Percentiles rank a stretch among this genome's conserved stretches.
Conservation (phyloP, 2,888 invertebrate species). For the Ophraella communa region DNA sequence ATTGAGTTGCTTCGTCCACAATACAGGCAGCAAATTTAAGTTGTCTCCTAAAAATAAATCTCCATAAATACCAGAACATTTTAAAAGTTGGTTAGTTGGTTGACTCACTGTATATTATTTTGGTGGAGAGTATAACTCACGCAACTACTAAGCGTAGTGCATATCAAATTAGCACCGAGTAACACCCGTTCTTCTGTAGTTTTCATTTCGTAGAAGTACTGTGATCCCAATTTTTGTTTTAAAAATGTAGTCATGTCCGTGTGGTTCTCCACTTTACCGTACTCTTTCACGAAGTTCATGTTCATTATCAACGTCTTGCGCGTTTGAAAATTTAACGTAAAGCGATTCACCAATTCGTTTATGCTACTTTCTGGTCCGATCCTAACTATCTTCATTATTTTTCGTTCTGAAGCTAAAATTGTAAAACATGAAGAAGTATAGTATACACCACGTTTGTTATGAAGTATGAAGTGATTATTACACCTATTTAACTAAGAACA, state of each 20-base stretch:
- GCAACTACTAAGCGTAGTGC: constrained; percentile 45
- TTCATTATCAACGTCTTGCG: constrained; percentile 43
- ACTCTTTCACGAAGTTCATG: constrained; percentile 12
- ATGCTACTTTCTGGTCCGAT: constrained; percentile 61
- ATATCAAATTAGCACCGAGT: constrained; percentile 41
- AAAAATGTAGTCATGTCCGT: constrained; percentile 30
- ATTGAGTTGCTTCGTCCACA: constrained; percentile 88
- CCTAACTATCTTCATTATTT: constrained; percentile 55
- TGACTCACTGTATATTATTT: constrained; percentile 35
- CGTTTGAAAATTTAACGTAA: constrained; percentile 59
- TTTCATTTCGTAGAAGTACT: constrained; percentile 37
- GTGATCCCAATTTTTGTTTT: constrained; percentile 31
- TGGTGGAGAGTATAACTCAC: constrained; percentile 35
- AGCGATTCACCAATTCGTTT: constrained; percentile 55
- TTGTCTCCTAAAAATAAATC: constrained; percentile 35
- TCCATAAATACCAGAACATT: no score
- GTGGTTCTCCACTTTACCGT: constrained; percentile 10
- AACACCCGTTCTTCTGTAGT: constrained; percentile 39
- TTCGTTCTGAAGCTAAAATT: constrained; percentile 39
- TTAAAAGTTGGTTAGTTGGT: no score
- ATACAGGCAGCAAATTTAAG: constrained; percentile 67
- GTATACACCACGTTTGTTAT: no score
- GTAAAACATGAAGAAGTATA: constrained; percentile 3
- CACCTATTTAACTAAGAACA: no score
- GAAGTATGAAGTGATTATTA: no score